Evolutionary conservation across 23 tunicate species (phyloP).

Genomic region (Ciona savignyi): DNA sequence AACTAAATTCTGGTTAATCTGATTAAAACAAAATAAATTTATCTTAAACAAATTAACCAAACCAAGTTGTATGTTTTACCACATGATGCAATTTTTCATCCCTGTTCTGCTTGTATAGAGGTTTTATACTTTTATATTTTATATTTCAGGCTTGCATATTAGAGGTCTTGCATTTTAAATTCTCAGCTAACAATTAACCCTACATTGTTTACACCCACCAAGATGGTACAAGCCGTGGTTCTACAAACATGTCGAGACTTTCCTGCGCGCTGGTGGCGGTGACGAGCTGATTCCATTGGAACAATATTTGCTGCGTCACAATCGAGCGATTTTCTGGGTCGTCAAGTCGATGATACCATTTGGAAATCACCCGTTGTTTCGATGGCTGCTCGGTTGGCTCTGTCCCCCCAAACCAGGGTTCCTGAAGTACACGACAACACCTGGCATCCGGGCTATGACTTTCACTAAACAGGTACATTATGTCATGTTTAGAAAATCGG

Average conservation of each 20-base stretch:
- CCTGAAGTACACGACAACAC: constrained; percentile 72
- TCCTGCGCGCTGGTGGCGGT: constrained; percentile 13
- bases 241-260: constrained; percentile 70
- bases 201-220: not conserved
- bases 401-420: constrained; percentile 89
- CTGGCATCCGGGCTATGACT: constrained; percentile 80
- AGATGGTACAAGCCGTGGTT: constrained; percentile 96
- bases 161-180: too few relatives aligned
- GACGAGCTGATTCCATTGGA: constrained; percentile 72
- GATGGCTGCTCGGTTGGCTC: constrained; percentile 57
- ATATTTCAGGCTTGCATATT: too few relatives aligned
- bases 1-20: too few relatives aligned
- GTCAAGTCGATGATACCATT: constrained; percentile 74
- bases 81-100: too few relatives aligned
- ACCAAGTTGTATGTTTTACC: too few relatives aligned
- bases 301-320: constrained; percentile 61
- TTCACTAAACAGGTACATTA: constrained; percentile 63
- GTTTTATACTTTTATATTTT: too few relatives aligned
- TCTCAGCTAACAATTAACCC: not conserved
- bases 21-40: too few relatives aligned
- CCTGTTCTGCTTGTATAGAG: too few relatives aligned
- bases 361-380: constrained; percentile 73
- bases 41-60: too few relatives aligned
- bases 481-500: too few relatives aligned
- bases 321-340: constrained; percentile 85